Conservation (phyloP, 2,888 invertebrate species). For the Carpatolechia fugitivella region DNA sequence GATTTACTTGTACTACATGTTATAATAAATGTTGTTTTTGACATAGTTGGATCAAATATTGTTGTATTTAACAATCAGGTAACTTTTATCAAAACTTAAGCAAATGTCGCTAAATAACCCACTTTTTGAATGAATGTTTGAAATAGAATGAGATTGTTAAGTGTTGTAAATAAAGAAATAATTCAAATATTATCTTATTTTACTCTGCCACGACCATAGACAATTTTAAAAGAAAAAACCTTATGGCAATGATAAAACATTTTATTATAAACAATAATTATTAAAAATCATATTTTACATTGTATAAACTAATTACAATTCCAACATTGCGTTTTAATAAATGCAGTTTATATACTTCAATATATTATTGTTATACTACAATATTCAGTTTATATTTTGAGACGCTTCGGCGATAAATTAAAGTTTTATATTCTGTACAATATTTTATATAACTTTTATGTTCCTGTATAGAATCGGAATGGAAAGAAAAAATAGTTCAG, state of each 20-base stretch:
- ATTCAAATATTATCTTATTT: conserved; percentile 23
- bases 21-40: no score
- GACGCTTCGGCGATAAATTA: conserved; percentile 19
- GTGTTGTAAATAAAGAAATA: conserved; percentile 56
- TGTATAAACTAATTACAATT: conserved; percentile 63
- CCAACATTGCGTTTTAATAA: conserved; percentile 69
- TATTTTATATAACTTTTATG: conserved; percentile 8
- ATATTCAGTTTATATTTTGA: conserved; percentile 24
- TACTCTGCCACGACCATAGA: not conserved
- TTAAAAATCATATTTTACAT: conserved; percentile 63
- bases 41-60: not conserved
- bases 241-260: conserved; percentile 58
- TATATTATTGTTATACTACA: conserved; percentile 21
- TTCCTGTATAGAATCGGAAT: conserved; percentile 30
- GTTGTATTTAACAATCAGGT: not conserved
- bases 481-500: conserved; percentile 22
- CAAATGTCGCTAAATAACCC: conserved; percentile 27
- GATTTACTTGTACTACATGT: conserved; percentile 8
- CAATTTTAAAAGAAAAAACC: conserved; percentile 22
- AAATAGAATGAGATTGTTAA: conserved; percentile 48
- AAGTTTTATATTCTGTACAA: conserved; percentile 28
- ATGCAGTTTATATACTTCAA: conserved; percentile 59
- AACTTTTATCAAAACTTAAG: conserved; percentile 22
- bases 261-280: conserved; percentile 77
- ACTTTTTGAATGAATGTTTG: conserved; percentile 36